phyloP scores from a whole-genome alignment of 2,113 vertebrate species.

The Chloropsis cyanopogon region DNA sequence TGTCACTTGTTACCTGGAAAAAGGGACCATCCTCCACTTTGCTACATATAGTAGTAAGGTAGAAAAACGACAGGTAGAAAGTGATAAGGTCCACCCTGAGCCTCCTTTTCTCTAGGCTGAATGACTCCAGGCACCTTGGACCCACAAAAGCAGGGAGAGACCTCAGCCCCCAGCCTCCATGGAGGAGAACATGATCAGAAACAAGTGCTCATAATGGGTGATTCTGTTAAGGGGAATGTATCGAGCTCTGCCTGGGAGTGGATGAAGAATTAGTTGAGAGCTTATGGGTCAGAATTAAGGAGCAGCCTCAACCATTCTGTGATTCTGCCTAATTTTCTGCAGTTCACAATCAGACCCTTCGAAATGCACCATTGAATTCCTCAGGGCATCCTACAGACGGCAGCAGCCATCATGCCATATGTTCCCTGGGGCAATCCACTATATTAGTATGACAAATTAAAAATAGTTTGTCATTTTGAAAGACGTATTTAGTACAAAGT shows the following conservation, averaged over 20 bases:
- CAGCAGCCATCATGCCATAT: slow-evolving; percentile 29
- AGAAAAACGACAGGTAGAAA: neutral
- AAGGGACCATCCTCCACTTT: neutral
- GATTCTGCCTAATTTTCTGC: neutral
- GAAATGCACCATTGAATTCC: neutral
- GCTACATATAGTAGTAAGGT: neutral
- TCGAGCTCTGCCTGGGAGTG: neutral
- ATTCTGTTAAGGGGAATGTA: too few relatives aligned
- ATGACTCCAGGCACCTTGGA: neutral
- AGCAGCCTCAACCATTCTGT: neutral
- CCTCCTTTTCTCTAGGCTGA: neutral
- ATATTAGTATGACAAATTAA: slow-evolving; percentile 54
- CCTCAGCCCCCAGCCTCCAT: neutral
- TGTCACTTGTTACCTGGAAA: neutral
- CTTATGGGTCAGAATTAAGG: neutral
- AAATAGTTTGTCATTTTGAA: slow-evolving; percentile 68
- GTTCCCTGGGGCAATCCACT: neutral
- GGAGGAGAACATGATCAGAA: neutral
- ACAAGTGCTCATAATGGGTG: neutral
- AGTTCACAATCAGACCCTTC: neutral
- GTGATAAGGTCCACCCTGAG: neutral
- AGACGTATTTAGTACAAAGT: slow-evolving; percentile 51
- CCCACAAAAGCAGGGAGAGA: neutral
- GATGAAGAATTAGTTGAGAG: neutral
- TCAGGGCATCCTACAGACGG: slow-evolving; percentile 44